Conservation (phyloP, 2,797 vertebrate species). For the Okamejei kenojei region DNA sequence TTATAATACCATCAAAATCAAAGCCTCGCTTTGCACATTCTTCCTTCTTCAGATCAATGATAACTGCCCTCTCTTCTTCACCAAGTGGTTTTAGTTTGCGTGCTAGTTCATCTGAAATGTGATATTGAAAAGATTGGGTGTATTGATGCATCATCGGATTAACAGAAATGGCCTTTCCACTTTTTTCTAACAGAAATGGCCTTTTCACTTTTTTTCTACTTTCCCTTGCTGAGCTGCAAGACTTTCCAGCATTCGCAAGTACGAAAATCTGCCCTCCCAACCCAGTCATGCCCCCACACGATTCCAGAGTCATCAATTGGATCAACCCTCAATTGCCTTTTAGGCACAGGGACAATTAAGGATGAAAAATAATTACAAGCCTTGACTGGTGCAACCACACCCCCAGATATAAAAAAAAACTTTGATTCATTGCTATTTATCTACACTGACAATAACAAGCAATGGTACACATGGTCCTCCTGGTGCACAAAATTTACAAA, state of each 20-base stretch:
- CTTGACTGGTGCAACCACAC: too few relatives aligned
- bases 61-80: slow-evolving; percentile 69
- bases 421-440: not conserved
- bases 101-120: slow-evolving; percentile 71
- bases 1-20: slow-evolving; percentile 65
- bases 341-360: too few relatives aligned
- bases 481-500: not conserved
- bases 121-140: not conserved
- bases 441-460: too few relatives aligned
- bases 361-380: too few relatives aligned
- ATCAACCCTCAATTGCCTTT: too few relatives aligned
- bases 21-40: slow-evolving; percentile 72
- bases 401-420: too few relatives aligned
- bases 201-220: not conserved
- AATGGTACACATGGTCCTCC: not conserved
- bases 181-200: not conserved
- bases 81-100: slow-evolving; percentile 80
- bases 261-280: too few relatives aligned
- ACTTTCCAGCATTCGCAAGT: not conserved
- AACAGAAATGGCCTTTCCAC: not conserved
- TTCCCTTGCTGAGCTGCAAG: not conserved
- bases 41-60: slow-evolving; percentile 78
- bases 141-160: not conserved
- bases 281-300: too few relatives aligned
- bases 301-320: too few relatives aligned